Percentiles rank a stretch among this genome's conserved stretches.
These are phyloP conservation scores for Eupeodes corollae DNA, from an alignment of 1,140 invertebrate genomes.

Conservation along the genomic window DNA sequence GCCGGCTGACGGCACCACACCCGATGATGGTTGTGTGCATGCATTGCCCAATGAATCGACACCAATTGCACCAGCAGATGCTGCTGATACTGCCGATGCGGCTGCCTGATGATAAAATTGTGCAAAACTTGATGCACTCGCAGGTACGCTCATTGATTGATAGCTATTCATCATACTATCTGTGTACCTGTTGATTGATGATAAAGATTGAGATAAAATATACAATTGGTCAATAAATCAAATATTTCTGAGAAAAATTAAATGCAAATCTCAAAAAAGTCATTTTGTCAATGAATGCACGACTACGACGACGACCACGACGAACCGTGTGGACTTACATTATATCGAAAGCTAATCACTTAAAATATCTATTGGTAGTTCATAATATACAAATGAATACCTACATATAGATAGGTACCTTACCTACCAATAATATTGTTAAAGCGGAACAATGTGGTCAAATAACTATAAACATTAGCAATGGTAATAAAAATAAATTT, in stretches of 20 bases:
- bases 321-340: too few species aligned
- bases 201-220: too few species aligned
- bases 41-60: conserved; percentile 35
- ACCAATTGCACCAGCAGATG: conserved; percentile 42
- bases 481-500: not conserved
- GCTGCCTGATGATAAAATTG: conserved; percentile 77
- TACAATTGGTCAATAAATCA: not conserved
- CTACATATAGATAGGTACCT: too few species aligned
- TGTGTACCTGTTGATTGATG: conserved; percentile 23
- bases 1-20: conserved; percentile 40
- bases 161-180: conserved; percentile 38
- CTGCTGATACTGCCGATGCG: conserved; percentile 43
- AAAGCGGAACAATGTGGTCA: conserved; percentile 3
- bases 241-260: too few species aligned
- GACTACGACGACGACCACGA: too few species aligned
- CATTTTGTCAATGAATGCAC: too few species aligned
- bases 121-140: conserved; percentile 46
- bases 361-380: too few species aligned
- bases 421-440: too few species aligned
- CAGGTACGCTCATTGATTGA: conserved; percentile 37
- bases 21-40: conserved; percentile 48
- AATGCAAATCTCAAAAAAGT: too few species aligned
- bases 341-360: too few species aligned
- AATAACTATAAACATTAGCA: conserved; percentile 19
- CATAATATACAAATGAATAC: too few species aligned